Conservation (phyloP, 1,140 invertebrate species). For the Diuraphis noxia region DNA sequence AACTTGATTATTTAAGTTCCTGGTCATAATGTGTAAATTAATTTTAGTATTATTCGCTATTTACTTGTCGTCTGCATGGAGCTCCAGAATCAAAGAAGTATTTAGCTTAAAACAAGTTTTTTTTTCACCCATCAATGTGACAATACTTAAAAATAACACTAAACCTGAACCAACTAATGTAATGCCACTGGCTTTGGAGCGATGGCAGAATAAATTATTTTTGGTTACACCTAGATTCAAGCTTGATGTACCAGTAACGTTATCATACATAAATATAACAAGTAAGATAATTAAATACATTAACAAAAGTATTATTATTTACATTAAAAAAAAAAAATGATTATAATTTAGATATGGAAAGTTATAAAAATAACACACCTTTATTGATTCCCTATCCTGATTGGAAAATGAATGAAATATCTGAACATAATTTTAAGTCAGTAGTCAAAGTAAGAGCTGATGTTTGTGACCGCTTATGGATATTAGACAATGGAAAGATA, state of each 20-base stretch:
- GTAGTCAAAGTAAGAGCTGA: conserved; percentile 64
- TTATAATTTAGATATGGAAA: conserved; percentile 59
- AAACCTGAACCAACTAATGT: conserved; percentile 70
- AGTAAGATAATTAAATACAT: conserved; percentile 54
- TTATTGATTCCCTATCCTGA: conserved; percentile 75
- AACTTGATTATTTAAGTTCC: not conserved
- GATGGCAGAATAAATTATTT: conserved; percentile 76
- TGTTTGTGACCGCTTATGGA: conserved; percentile 75
- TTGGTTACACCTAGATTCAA: conserved; percentile 76
- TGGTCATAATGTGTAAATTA: conserved; percentile 15
- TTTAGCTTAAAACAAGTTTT: conserved; percentile 71
- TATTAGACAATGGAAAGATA: conserved; percentile 71
- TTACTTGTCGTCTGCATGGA: not conserved
- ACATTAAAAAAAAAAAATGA: conserved; percentile 55
- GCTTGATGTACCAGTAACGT: conserved; percentile 70
- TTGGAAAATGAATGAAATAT: conserved; percentile 61
- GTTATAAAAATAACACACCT: conserved; percentile 61
- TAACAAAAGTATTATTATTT: not conserved
- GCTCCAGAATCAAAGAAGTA: conserved; percentile 62
- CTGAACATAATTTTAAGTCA: conserved; percentile 65
- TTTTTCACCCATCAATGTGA: conserved; percentile 69
- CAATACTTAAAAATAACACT: conserved; percentile 64
- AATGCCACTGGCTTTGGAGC: conserved; percentile 71
- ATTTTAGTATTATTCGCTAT: conserved; percentile 19
- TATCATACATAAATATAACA: conserved; percentile 70